These are phyloP conservation scores for Coptodon rendalli DNA, from an alignment of 2,113 vertebrate species.

Conservation along the genomic window DNA sequence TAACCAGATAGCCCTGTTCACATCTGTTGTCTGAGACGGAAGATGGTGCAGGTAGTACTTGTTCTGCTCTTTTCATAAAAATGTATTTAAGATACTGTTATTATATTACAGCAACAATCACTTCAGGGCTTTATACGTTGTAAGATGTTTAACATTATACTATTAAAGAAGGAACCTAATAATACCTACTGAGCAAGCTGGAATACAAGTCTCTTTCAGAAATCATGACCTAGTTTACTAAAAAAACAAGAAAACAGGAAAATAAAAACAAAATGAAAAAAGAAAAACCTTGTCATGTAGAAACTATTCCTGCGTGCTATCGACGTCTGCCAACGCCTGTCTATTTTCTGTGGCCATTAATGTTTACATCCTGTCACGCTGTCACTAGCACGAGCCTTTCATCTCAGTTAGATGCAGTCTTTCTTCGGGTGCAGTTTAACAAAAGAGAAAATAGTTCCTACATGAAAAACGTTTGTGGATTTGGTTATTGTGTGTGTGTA, in stretches of 20 bases:
- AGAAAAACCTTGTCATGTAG: rapidly evolving
- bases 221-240: neutral
- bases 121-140: neutral
- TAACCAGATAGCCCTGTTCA: neutral
- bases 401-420: neutral
- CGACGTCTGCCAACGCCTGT: neutral
- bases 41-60: neutral
- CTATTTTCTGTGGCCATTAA: neutral
- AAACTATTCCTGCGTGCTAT: neutral
- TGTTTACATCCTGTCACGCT: neutral
- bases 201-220: neutral
- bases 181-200: neutral
- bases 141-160: neutral
- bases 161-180: neutral
- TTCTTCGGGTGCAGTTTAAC: neutral
- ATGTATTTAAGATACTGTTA: neutral
- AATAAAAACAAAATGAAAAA: neutral
- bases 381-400: neutral
- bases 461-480: neutral
- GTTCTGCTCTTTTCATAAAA: neutral
- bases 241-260: neutral
- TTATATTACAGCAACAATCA: neutral
- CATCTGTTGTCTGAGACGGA: neutral
- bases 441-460: neutral
- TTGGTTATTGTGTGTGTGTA: neutral